Evolutionary conservation across 2,888 invertebrate genomes (phyloP), one percentile per base, ranked within the genome.

Genomic region (Lasioglossum morio): DNA sequence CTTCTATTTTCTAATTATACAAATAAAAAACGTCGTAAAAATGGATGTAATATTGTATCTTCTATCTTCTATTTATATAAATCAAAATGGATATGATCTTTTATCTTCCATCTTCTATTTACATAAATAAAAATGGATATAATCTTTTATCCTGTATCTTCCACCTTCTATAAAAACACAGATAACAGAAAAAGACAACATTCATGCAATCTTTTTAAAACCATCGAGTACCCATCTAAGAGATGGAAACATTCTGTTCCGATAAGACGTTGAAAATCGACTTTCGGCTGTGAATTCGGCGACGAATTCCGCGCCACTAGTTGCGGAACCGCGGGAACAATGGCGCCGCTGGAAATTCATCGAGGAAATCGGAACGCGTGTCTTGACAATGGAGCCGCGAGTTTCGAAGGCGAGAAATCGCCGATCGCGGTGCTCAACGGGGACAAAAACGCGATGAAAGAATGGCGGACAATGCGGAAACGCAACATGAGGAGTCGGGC

Each of bases 401-500:
- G 43, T 53, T 27, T 14, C 78, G 75, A 77, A 69, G 57, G 60
- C 85, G 85, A 85, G 85, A 81, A 81, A 85, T 86, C 85, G 81
- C 27, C 70, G 86, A 86, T 86, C 81, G 78, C 12, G 43, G 19
- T 40, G 30, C 60, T 46, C 57, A 10, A 16, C 4, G 40, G 12
- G 73, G 63, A 76, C n/a, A 74, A 70, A 46, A 73, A 37, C 40
- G 4, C 70, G 37, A 73, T 48, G 73, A 77, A 79, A 81, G 76
- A 79, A 76, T 60, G 79, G 86, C 63, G 76, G 66, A 73, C 88
- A 89, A 85, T 87, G 88, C 88, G 90, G 89, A 89, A 89, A 90
- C 53, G 82, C 74, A 27, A 69, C 63, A 70, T n/a, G 73, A 34
- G 78, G 74, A 60, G 80, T 70, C 73, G 63, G 72, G 87, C 63